Evolutionary conservation across 2,113 vertebrate species (phyloP).

Genomic region (Hippoglossus stenolepis): DNA sequence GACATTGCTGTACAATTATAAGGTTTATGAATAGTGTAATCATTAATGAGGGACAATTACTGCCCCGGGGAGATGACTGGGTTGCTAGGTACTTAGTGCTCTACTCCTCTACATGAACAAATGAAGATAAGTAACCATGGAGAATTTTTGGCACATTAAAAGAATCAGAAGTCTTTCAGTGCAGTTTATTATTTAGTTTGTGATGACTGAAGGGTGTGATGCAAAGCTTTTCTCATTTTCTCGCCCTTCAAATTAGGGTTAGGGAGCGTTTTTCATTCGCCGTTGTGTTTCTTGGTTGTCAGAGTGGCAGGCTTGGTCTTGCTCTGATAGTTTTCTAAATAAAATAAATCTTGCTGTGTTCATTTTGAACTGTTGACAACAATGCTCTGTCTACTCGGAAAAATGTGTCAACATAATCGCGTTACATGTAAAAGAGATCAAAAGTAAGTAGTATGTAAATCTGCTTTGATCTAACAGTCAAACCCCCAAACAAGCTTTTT

Average conservation of each 20-base stretch:
- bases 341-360: conserved; percentile 8
- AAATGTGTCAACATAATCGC: too few relatives aligned
- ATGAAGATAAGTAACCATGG: conserved; percentile 35
- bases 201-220: conserved; percentile 18
- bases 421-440: too few relatives aligned
- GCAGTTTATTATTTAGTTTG: conserved; percentile 25
- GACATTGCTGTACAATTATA: conserved; percentile 59
- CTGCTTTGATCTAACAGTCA: neutral
- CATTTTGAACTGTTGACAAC: neutral
- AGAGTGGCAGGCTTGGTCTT: neutral
- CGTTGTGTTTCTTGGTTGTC: conserved; percentile 4
- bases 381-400: neutral
- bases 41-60: conserved; percentile 61
- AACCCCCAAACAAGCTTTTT: neutral
- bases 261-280: neutral
- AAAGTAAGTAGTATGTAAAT: too few relatives aligned
- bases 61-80: conserved; percentile 12
- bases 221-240: conserved; percentile 11
- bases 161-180: conserved; percentile 11
- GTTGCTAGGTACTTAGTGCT: conserved; percentile 51
- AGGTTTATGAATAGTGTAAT: conserved; percentile 66
- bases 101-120: conserved; percentile 24
- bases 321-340: conserved; percentile 19
- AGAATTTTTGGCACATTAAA: conserved; percentile 9
- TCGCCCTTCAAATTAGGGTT: conserved; percentile 5